Evolutionary conservation across 2,888 invertebrate species (phyloP).

Genomic region (Harpalus rubripes): DNA sequence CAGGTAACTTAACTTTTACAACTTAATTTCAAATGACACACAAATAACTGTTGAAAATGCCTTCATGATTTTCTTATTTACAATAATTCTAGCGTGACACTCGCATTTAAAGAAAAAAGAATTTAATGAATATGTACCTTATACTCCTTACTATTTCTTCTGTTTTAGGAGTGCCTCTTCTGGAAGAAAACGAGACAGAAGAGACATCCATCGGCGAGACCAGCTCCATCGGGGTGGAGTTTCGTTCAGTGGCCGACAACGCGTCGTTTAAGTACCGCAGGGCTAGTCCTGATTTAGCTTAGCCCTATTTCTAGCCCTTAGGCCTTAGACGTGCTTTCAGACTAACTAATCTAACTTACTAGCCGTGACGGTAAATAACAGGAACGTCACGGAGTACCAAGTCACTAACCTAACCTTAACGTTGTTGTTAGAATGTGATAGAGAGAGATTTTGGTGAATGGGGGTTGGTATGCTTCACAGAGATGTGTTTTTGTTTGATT

Average conservation of each 20-base stretch:
- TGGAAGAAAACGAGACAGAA: constrained; percentile 77
- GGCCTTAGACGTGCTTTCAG: constrained; percentile 11
- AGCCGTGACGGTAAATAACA: neutral
- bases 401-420: constrained; percentile 45
- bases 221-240: constrained; percentile 74
- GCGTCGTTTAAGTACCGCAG: constrained; percentile 75
- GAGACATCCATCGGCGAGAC: constrained; percentile 74
- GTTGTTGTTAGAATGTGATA: constrained; percentile 17
- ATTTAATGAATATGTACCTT: too few species aligned
- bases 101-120: too few species aligned
- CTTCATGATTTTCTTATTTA: too few species aligned
- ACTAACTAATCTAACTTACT: constrained; percentile 11
- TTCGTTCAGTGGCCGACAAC: constrained; percentile 75
- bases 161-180: constrained; percentile 75
- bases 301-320: constrained; percentile 54
- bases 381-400: constrained; percentile 19
- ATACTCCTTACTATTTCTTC: too few species aligned
- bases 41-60: too few species aligned
- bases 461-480: neutral
- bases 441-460: constrained; percentile 1
- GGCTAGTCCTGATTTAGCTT: constrained; percentile 74
- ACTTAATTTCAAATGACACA: too few species aligned
- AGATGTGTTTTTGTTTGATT: neutral
- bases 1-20: too few species aligned
- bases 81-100: too few species aligned